phyloP scores from a whole-genome alignment of 2,113 vertebrate species.

The Macaca fascicularis region DNA sequence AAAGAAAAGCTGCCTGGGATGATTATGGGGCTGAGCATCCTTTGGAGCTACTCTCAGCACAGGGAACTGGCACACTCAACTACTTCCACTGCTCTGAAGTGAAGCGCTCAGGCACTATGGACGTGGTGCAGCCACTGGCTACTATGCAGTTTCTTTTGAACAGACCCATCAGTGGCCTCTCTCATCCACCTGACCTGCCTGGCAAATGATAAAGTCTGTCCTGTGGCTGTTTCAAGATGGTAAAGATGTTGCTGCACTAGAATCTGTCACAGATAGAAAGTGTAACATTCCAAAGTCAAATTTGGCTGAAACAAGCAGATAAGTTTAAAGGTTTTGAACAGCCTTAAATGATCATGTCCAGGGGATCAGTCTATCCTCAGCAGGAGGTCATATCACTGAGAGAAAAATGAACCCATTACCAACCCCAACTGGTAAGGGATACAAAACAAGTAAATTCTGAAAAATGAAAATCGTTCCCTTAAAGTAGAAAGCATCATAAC shows the following conservation, averaged over 20 bases:
- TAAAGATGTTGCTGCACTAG: neutral
- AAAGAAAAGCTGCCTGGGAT: neutral
- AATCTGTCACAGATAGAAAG: neutral
- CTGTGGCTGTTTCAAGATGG: neutral
- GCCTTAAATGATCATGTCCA: conserved; percentile 10
- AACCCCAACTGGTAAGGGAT: neutral
- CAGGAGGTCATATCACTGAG: neutral
- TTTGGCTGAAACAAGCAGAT: neutral
- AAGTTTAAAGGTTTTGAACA: neutral
- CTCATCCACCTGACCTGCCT: neutral
- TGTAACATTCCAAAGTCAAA: neutral
- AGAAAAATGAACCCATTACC: conserved; percentile 5
- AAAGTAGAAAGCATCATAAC: conserved; percentile 7
- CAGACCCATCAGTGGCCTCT: neutral
- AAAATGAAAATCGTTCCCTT: conserved; percentile 39
- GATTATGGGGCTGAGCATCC: neutral
- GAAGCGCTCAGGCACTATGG: neutral
- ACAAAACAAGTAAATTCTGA: conserved; percentile 37
- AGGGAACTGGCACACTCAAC: neutral
- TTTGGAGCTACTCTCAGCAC: neutral
- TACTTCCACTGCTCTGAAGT: neutral
- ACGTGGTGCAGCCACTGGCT: neutral
- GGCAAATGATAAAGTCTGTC: neutral
- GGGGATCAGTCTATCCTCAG: neutral
- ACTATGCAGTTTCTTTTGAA: conserved; percentile 34